Base-by-base conservation (phyloP, 2,797 vertebrate species). In the Falco columbarius region DNA sequence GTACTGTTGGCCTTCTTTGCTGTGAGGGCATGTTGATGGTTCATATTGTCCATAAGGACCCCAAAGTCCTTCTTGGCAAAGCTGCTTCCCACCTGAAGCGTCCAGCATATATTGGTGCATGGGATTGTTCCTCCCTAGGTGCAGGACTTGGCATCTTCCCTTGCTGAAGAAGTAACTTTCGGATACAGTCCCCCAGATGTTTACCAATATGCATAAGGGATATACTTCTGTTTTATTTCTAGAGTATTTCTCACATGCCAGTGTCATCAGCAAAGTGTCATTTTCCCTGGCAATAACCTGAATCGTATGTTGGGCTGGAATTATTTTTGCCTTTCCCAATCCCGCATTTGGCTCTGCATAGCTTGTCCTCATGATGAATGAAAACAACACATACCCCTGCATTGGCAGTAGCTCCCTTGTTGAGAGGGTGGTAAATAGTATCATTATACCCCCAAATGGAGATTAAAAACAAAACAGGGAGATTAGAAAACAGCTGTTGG, bases 391-490 rank as follows among this genome's bases (percentile, higher is more conserved):
- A 72, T 46, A 62, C 8, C 32, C 20, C 46, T 85, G 71, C 24
- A 30, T 0, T 56, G 46, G 47, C 52, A 85, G 67, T 24, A 80
- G 21, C 59, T 84, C 34, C 61, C 52, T 77, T 40, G 47, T 86
- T 63, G 66, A 68, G 14, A 91, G 73, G 14, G 36, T 54, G 72
- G 74, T 65, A 87, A 91, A 85, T 81, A 83, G 63, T 32, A 80
- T 80, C 66, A 29, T 46, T 90, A 40, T 84, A 81, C 23, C 85
- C 72, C 47, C 77, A 81, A 89, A 95, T 73, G 13, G n/a, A 93
- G 71, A 75, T 90, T 68, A 81, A 86, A 96, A 97, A 94, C 95
- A 96, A 93, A 96, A 77, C 82, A 95, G 52, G 18, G 86, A 85
- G 86, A 94, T 94, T 94, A 94, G 76, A 73, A 77, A 75, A 81